These are phyloP conservation scores for Aricia artaxerxes DNA, from an alignment of 2,888 invertebrate species.

Conservation along the genomic window DNA sequence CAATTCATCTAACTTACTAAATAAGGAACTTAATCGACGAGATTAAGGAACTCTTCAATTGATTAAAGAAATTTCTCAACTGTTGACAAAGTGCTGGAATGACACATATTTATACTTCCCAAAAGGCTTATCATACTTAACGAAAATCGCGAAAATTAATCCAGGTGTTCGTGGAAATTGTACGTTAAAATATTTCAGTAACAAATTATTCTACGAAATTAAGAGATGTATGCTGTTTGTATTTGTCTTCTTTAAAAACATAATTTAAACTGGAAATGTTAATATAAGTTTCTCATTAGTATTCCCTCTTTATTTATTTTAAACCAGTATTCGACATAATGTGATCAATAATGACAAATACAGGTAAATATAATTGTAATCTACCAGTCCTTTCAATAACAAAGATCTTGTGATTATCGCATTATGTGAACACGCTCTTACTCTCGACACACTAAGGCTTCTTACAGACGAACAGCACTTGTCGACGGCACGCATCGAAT, in stretches of 20 bases:
- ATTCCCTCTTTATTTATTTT: too few relatives aligned
- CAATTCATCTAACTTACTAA: constrained; percentile 29
- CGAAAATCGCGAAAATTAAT: background rate
- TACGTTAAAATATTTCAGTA: background rate
- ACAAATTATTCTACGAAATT: background rate
- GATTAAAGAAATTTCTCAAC: background rate
- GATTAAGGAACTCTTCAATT: background rate
- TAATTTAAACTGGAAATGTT: background rate
- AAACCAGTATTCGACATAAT: too few relatives aligned
- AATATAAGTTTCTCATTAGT: too few relatives aligned
- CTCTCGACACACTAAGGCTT: too few relatives aligned
- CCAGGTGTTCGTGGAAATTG: constrained; percentile 2
- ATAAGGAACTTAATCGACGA: background rate
- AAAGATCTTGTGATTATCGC: too few relatives aligned
- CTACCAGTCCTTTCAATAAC: too few relatives aligned
- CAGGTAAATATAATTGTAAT: too few relatives aligned
- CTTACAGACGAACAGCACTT: too few relatives aligned
- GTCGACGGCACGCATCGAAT: too few relatives aligned
- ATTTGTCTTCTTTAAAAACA: background rate
- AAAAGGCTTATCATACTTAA: background rate
- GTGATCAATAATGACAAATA: too few relatives aligned
- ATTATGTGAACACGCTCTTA: too few relatives aligned
- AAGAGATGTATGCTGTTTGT: background rate
- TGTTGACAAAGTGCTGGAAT: background rate
- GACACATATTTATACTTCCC: background rate